A percentile compares a stretch with the other conserved stretches of the same genome.
These are phyloP conservation scores for Andrena trimmerana DNA, from an alignment of 2,888 invertebrate genomes.

Conservation along the genomic window DNA sequence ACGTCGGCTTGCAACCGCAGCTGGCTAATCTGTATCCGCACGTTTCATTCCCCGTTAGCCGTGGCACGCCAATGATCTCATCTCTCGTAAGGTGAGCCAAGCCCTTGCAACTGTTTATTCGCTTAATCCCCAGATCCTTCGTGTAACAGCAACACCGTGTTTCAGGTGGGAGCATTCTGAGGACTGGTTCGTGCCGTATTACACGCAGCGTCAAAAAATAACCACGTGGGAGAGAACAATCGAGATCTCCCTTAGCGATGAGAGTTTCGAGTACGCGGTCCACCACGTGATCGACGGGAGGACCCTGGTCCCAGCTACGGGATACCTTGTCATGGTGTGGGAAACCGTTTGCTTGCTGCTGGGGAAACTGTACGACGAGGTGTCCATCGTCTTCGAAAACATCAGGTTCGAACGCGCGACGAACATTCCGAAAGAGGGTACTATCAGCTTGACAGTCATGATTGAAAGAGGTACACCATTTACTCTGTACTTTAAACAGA, in stretches of 20 bases:
- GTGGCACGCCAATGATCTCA: conserved; percentile 94
- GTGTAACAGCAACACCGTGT: not conserved
- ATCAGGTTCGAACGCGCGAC: conserved; percentile 88
- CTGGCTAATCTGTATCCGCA: conserved; percentile 92
- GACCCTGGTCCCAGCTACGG: conserved; percentile 94
- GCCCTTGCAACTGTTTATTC: too few species aligned
- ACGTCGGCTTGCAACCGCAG: conserved; percentile 91
- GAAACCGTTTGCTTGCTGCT: conserved; percentile 90
- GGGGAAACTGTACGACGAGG: conserved; percentile 89
- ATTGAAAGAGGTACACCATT: conserved; percentile 86
- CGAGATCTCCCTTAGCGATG: conserved; percentile 88
- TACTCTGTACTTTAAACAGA: not conserved
- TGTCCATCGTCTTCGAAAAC: conserved; percentile 90
- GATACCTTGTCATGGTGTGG: conserved; percentile 92
- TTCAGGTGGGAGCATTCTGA: conserved; percentile 94
- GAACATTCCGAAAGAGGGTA: conserved; percentile 85
- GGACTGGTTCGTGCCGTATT: conserved; percentile 91
- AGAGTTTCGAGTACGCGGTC: conserved; percentile 90
- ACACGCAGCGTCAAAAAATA: conserved; percentile 89
- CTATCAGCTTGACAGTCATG: conserved; percentile 78
- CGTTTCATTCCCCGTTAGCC: conserved; percentile 93
- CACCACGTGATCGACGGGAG: conserved; percentile 95
- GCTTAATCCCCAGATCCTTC: not conserved
- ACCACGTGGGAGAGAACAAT: conserved; percentile 89
- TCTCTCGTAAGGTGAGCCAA: conserved; percentile 88